Evolutionary conservation across 1,140 invertebrate genomes (phyloP).

Genomic region (Leucophenga varia): DNA sequence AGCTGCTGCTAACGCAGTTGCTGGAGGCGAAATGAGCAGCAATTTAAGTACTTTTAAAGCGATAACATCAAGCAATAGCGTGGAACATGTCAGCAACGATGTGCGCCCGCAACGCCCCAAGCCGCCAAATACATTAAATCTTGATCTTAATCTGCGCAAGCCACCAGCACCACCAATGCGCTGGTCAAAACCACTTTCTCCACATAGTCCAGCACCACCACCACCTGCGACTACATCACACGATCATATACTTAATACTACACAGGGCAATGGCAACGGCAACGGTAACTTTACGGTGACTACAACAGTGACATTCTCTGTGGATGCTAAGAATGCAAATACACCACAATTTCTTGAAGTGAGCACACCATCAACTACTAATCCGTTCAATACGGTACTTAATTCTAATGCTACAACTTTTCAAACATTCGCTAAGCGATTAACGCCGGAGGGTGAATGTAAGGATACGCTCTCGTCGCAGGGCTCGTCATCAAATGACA

Average conservation of each 20-base stretch:
- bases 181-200: constrained; percentile 65
- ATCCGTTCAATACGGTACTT: constrained; percentile 42
- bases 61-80: constrained; percentile 6
- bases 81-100: constrained; percentile 21
- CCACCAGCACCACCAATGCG: constrained; percentile 65
- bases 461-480: constrained; percentile 57
- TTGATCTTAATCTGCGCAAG: constrained; percentile 60
- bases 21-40: constrained; percentile 7
- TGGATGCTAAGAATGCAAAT: constrained; percentile 59
- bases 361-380: constrained; percentile 41
- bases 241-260: constrained; percentile 9
- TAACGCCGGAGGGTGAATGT: constrained; percentile 60
- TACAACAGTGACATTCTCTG: constrained; percentile 78
- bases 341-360: constrained; percentile 56
- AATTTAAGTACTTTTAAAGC: constrained; percentile 49
- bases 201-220: constrained; percentile 62
- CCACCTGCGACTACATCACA: constrained; percentile 64
- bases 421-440: constrained; percentile 57
- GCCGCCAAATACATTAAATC: constrained; percentile 78
- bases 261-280: constrained; percentile 57
- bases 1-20: not conserved
- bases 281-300: constrained; percentile 73
- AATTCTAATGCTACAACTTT: constrained; percentile 43
- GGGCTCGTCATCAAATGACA: constrained; percentile 57
- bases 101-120: constrained; percentile 72